A percentile compares a stretch with the other conserved stretches of the same genome.
These are phyloP conservation scores for Oreohelix idahoensis DNA, from an alignment of 1,140 invertebrate species.

Conservation along the genomic window DNA sequence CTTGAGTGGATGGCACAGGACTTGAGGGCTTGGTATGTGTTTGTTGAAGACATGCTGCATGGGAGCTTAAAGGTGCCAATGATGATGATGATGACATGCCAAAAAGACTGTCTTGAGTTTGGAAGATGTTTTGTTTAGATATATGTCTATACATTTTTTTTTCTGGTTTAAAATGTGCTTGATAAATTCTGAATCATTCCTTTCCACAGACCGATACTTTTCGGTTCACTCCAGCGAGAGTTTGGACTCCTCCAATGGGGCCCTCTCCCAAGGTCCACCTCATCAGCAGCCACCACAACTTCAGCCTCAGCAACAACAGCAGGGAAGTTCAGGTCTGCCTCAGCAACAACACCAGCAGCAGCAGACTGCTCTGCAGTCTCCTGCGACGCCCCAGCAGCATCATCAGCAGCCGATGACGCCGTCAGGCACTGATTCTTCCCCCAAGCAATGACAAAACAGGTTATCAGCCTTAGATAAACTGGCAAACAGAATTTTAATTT, in stretches of 20 bases:
- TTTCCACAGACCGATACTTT: conserved; percentile 65
- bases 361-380: neutral
- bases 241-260: conserved; percentile 53
- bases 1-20: no score
- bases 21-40: no score
- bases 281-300: neutral
- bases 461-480: no score
- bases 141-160: no score
- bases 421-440: neutral
- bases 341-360: conserved; percentile 14
- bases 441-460: neutral
- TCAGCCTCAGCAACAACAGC: conserved; percentile 22
- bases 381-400: conserved; percentile 24
- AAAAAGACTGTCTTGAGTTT: no score
- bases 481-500: neutral
- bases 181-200: no score
- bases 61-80: no score
- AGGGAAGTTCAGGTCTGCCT: conserved; percentile 9
- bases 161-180: no score
- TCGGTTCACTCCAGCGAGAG: conserved; percentile 61
- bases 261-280: conserved; percentile 1
- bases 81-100: no score
- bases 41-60: no score
- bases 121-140: no score
- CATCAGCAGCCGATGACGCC: conserved; percentile 19